Evolutionary conservation across 2,888 invertebrate species (phyloP).

Genomic region (Tenthredo distinguenda): DNA sequence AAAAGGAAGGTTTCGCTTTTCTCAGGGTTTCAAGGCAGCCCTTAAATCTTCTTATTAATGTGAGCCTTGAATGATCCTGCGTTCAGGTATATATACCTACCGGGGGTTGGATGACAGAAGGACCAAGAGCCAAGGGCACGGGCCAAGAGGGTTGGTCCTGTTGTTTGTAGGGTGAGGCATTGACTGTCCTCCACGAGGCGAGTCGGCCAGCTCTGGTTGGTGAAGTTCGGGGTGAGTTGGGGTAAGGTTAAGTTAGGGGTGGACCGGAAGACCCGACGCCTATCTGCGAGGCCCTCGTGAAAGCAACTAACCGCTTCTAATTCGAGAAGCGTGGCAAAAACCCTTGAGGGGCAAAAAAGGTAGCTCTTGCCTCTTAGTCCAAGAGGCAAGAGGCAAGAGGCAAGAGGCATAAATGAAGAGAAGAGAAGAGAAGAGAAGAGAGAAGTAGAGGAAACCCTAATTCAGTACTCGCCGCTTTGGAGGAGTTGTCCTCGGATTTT

Average conservation of each 20-base stretch:
- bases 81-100: background rate
- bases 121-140: constrained; percentile 31
- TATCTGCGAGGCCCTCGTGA: constrained; percentile 12
- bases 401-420: background rate
- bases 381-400: constrained; percentile 2
- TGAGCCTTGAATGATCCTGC: constrained; percentile 19
- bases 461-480: constrained; percentile 3
- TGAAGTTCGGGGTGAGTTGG: background rate
- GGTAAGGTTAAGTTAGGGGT: constrained; percentile 35
- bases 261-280: constrained; percentile 38
- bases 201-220: constrained; percentile 13
- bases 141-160: constrained; percentile 32
- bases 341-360: constrained; percentile 24
- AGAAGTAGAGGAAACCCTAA: background rate
- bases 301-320: constrained; percentile 49
- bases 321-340: constrained; percentile 49
- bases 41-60: background rate
- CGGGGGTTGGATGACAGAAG: constrained; percentile 18
- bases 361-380: constrained; percentile 15
- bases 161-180: constrained; percentile 33
- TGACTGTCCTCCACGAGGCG: constrained; percentile 22
- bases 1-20: too few species aligned
- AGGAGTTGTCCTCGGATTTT: constrained; percentile 10
- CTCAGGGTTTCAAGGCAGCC: background rate
- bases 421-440: background rate